Conservation (phyloP, 2,797 vertebrate genomes). For the Hipposideros larvatus region DNA sequence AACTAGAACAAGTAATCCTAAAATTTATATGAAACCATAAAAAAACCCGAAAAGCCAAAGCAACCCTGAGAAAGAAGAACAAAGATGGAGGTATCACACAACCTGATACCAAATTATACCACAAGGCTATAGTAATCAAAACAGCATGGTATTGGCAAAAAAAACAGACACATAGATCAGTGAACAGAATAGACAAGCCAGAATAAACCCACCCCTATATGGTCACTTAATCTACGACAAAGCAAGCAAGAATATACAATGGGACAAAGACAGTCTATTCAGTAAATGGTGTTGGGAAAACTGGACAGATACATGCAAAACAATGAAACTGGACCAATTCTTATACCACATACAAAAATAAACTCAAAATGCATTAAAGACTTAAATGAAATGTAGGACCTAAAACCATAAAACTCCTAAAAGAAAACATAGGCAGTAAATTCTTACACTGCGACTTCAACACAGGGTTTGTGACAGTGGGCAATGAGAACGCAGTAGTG, state of each 20-base stretch:
- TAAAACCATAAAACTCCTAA: no score
- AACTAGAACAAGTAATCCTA: not conserved
- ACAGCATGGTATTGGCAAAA: not conserved
- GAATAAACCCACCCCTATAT: not conserved
- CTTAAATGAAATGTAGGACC: no score
- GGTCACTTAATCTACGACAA: not conserved
- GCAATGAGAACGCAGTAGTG: no score
- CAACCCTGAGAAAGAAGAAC: not conserved
- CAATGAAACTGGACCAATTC: no score
- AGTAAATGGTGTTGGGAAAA: no score
- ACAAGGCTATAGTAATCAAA: not conserved
- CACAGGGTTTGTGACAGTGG: no score
- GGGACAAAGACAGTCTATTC: no score
- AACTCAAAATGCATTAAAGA: no score
- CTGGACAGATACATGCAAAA: no score
- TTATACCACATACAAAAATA: no score
- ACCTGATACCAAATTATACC: not conserved
- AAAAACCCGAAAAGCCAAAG: not conserved
- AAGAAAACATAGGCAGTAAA: no score
- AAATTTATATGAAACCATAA: not conserved
- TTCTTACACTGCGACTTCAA: no score
- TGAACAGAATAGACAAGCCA: not conserved
- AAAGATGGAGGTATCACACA: not conserved
- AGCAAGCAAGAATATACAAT: not conserved
- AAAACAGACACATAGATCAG: not conserved